Evolutionary conservation across 2,888 invertebrate genomes (phyloP), one percentile per base, ranked within the genome.

Genomic region (Halocaridina rubra): DNA sequence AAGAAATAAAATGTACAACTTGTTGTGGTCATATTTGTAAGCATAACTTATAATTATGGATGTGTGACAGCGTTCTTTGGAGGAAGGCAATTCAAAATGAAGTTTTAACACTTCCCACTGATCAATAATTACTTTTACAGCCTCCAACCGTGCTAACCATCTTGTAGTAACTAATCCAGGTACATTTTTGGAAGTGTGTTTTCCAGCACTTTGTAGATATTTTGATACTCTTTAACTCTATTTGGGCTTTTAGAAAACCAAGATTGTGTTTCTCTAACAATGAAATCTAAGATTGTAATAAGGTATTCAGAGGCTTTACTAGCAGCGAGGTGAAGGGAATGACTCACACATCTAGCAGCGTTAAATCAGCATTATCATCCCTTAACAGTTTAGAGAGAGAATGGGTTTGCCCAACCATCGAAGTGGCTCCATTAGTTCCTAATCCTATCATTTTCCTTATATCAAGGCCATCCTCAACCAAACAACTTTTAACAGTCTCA

Each of bases 71-170:
- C 30, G 69, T n/a, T 69, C 69, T n/a, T 27, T 69, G 7, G 24
- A 69, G 24, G 69, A 24, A 69, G 69, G 8, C 69, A 69, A 4
- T 69, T 69, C 27, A 69, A 69, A 69, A 69, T 69, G 69, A 24
- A 69, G 69, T 29, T 69, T 69, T 16, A 69, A 29, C 13, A 29
- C 69, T 24, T 69, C 69, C 69, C 69, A 69, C 29, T 69, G 24
- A 27, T 69, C 69, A 10, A 69, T 7, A 24, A 69, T 69, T 19
- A 69, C 27, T 8, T 29, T 69, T 16, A 69, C 29, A 19, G 27
- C 69, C 29, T 69, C 69, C 69, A 69, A 29, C 24, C 69, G 4
- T 10, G 29, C 69, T 24, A 69, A 69, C 69, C 69, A 69, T 16
- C 69, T 16, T 24, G 24, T 24, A 69, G 69, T 27, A n/a, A 29